Conservation (phyloP, 2,113 vertebrate genomes). For the Pampusana beccarii region DNA sequence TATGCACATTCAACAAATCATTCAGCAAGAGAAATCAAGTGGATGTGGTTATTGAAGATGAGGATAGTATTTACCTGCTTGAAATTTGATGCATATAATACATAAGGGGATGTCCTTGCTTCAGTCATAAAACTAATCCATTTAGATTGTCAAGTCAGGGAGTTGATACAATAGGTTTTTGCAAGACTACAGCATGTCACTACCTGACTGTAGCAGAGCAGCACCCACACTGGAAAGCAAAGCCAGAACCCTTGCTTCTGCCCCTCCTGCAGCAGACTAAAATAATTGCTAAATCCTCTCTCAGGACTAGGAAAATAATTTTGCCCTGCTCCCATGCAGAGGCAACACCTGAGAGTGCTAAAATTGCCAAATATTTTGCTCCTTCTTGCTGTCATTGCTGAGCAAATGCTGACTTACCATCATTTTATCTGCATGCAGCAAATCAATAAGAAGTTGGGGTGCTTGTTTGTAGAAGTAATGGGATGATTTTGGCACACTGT, state of each 20-base stretch:
- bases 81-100: constrained; percentile 62
- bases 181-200: neutral
- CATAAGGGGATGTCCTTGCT: constrained; percentile 61
- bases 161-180: neutral
- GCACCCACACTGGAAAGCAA: neutral
- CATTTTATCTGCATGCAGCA: constrained; percentile 56
- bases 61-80: constrained; percentile 58
- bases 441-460: constrained; percentile 56
- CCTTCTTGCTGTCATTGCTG: neutral
- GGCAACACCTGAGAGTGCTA: neutral
- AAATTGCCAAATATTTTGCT: neutral
- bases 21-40: constrained; percentile 57
- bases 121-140: constrained; percentile 54
- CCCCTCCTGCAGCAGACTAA: neutral
- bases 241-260: neutral
- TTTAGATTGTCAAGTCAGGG: constrained; percentile 44
- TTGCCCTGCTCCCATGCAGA: neutral
- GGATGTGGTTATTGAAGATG: constrained; percentile 60
- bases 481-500: constrained; percentile 19
- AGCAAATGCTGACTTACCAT: constrained; percentile 41
- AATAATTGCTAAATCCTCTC: neutral
- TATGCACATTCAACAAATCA: constrained; percentile 56
- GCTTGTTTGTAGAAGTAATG: constrained; percentile 5
- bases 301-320: neutral
- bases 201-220: neutral